phyloP scores from a whole-genome alignment of 2,888 invertebrate genomes.

The Thera obeliscata region DNA sequence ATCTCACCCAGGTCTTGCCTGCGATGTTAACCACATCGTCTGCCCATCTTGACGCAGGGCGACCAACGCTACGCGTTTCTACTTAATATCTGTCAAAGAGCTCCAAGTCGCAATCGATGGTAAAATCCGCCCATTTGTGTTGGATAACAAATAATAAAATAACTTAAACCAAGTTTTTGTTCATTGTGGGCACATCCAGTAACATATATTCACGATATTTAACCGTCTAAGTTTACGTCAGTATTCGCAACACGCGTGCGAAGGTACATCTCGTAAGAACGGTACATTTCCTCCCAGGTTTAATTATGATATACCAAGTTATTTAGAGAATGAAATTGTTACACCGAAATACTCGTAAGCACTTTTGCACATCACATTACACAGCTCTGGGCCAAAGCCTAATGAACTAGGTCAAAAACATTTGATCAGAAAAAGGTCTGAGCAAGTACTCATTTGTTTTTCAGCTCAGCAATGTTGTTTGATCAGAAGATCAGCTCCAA shows the following conservation, averaged over 20 bases:
- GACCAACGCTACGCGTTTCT: too few relatives aligned
- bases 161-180: neutral
- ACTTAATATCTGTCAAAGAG: too few relatives aligned
- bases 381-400: neutral
- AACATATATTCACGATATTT: conserved; percentile 15
- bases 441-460: neutral
- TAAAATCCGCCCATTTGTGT: too few relatives aligned
- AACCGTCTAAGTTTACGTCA: conserved; percentile 39
- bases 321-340: conserved; percentile 5
- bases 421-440: neutral
- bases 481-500: too few relatives aligned
- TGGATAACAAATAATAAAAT: neutral
- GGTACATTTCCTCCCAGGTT: conserved; percentile 32
- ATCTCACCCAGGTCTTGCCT: too few relatives aligned
- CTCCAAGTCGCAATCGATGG: too few relatives aligned
- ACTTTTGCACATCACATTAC: neutral
- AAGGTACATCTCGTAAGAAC: conserved; percentile 36
- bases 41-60: too few relatives aligned
- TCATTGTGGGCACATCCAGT: conserved; percentile 26
- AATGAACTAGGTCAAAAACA: neutral
- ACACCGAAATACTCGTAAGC: neutral
- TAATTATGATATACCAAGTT: conserved; percentile 18
- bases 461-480: too few relatives aligned
- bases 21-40: too few relatives aligned
- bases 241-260: conserved; percentile 41